A percentile compares a stretch with the other conserved stretches of the same genome.
Evolutionary conservation across 2,113 vertebrate species (phyloP).

Genomic region (Excalfactoria chinensis): DNA sequence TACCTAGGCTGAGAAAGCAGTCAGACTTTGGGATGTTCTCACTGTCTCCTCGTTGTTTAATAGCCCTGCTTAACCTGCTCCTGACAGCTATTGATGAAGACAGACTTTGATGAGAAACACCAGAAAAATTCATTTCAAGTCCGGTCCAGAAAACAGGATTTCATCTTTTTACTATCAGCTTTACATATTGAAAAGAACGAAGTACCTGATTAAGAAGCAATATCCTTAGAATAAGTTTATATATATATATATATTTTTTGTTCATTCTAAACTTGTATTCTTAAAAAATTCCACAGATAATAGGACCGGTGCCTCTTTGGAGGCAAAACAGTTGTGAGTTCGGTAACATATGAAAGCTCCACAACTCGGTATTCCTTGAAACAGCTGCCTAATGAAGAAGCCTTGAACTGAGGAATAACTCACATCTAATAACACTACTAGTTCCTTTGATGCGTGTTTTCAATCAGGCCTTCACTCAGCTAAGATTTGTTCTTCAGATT

Average conservation of each 20-base stretch:
- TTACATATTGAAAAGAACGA: not conserved
- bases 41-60: not conserved
- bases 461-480: conserved; percentile 17
- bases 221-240: not conserved
- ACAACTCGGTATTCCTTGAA: not conserved
- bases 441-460: conserved; percentile 4
- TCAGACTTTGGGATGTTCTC: not conserved
- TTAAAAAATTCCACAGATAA: not conserved
- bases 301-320: not conserved
- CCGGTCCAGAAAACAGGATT: not conserved
- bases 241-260: not conserved
- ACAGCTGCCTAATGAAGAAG: not conserved
- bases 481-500: conserved; percentile 37
- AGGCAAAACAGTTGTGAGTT: not conserved
- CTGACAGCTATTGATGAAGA: not conserved
- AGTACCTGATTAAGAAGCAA: not conserved
- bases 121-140: not conserved
- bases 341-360: not conserved
- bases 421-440: not conserved
- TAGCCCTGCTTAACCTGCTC: not conserved
- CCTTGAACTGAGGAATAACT: not conserved
- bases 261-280: not conserved
- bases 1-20: not conserved
- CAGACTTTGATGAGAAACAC: not conserved
- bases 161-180: not conserved